These are phyloP conservation scores for Drosophila ustulata DNA, from an alignment of 2,888 invertebrate genomes.

Conservation along the genomic window DNA sequence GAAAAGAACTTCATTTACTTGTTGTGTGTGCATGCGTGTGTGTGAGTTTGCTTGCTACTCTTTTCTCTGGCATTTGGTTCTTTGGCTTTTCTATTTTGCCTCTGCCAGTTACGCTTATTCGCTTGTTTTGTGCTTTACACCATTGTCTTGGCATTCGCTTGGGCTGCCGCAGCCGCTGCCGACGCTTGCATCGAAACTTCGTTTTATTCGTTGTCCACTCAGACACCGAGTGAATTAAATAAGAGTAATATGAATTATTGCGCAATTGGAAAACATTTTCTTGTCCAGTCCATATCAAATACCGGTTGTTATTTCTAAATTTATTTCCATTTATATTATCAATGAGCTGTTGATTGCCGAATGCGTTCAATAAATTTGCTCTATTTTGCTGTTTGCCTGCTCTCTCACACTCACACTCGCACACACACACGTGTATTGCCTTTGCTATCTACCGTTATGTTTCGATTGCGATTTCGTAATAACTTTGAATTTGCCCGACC, in stretches of 20 bases:
- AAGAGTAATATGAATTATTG: background rate
- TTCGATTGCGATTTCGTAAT: constrained; percentile 79
- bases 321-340: constrained; percentile 1
- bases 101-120: constrained; percentile 70
- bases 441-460: constrained; percentile 77
- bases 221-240: background rate
- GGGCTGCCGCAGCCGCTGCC: constrained; percentile 26
- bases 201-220: constrained; percentile 4
- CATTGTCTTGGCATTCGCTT: constrained; percentile 65
- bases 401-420: constrained; percentile 13
- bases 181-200: constrained; percentile 40
- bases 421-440: constrained; percentile 18
- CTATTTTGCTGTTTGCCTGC: constrained; percentile 26
- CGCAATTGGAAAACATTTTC: constrained; percentile 7
- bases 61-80: constrained; percentile 55
- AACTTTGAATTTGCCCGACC: constrained; percentile 64
- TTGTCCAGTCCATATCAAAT: background rate
- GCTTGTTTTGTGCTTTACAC: constrained; percentile 64
- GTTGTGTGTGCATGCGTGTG: constrained; percentile 8
- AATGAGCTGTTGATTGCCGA: constrained; percentile 14
- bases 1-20: constrained; percentile 36
- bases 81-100: constrained; percentile 65
- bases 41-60: constrained; percentile 39
- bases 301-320: constrained; percentile 10
- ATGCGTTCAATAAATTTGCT: constrained; percentile 35